A percentile compares a stretch with the other conserved stretches of the same genome.
phyloP scores from a whole-genome alignment of 2,888 invertebrate species.

The Drosophila ustulata region DNA sequence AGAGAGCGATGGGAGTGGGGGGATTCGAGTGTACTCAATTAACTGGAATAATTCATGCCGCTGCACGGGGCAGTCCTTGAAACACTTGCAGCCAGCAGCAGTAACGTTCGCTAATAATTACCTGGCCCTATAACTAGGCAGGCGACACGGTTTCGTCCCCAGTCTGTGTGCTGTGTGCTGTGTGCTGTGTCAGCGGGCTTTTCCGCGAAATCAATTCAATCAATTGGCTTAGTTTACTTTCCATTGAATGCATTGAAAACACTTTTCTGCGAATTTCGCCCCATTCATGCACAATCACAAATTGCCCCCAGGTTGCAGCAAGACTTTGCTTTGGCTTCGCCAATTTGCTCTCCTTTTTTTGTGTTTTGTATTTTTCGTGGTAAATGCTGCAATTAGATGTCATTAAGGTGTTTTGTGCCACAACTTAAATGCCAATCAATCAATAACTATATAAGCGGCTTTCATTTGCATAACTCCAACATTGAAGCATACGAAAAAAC shows the following conservation, averaged over 20 bases:
- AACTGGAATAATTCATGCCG: slow-evolving; percentile 48
- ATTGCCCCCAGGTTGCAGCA: slow-evolving; percentile 13
- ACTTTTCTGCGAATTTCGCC: slow-evolving; percentile 60
- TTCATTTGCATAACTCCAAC: slow-evolving; percentile 26
- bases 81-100: slow-evolving; percentile 23
- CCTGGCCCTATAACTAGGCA: slow-evolving; percentile 8
- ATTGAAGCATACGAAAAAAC: not conserved
- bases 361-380: slow-evolving; percentile 20
- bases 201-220: slow-evolving; percentile 66
- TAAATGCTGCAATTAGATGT: slow-evolving; percentile 59
- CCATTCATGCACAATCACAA: slow-evolving; percentile 28
- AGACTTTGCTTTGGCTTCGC: slow-evolving; percentile 40
- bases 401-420: slow-evolving; percentile 34
- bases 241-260: slow-evolving; percentile 42
- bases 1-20: too few species aligned
- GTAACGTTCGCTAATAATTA: slow-evolving; percentile 25
- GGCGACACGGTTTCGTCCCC: not conserved
- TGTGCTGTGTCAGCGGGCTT: slow-evolving; percentile 13
- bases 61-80: slow-evolving; percentile 42
- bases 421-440: slow-evolving; percentile 28
- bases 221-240: slow-evolving; percentile 59
- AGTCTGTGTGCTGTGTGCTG: not conserved
- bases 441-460: slow-evolving; percentile 16
- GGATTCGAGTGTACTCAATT: slow-evolving; percentile 38
- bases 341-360: not conserved